Evolutionary conservation across 2,888 invertebrate species (phyloP), one percentile per base, ranked within the genome.

Genomic region (Metellina segmentata): DNA sequence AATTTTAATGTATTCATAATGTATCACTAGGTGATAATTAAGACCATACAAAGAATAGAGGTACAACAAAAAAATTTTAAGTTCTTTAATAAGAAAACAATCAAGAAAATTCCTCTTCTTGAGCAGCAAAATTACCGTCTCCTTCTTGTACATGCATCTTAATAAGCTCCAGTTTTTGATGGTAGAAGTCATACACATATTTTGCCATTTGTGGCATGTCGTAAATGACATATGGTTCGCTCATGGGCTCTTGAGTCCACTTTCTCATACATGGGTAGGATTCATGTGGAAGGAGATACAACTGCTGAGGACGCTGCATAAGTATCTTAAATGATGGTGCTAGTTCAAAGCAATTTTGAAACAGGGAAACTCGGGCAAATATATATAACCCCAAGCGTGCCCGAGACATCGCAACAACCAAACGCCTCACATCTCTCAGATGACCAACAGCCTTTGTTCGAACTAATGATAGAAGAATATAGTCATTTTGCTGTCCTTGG

Each of bases 401-500:
- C 94, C 99, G 96, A 86, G 99, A 99, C 96, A 99, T 98, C 6
- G 99, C 99, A 6, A 99, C 99, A 75, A 99, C 97, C 93, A 99
- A 96, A 94, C 99, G 97, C 9, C 99, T 96, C 0, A 99, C 98
- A 95, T 99, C 99, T 61, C 99, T 96, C 93, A 99, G 96, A 96
- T 99, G 99, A 70, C 99, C 99, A n/a, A 99, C 99, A 0, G 98
- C 98, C 94, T 97, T 97, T 0, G 99, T 99, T 93, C 99, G 96
- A 48, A 99, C 99, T 79, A 99, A 95, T 0, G 99, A 99, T 81
- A 99, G 96, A 19, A 99, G 96, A 92, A 99, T 98, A 94, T 98
- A 98, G 95, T 99, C 99, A 95, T 99, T 99, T 95, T 99, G 99
- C 94, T 99, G 99, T 90, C 99, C 99, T 95, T 99, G 99, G 95